Base-by-base conservation (phyloP, 2,888 invertebrate species). In the Myathropa florea region DNA sequence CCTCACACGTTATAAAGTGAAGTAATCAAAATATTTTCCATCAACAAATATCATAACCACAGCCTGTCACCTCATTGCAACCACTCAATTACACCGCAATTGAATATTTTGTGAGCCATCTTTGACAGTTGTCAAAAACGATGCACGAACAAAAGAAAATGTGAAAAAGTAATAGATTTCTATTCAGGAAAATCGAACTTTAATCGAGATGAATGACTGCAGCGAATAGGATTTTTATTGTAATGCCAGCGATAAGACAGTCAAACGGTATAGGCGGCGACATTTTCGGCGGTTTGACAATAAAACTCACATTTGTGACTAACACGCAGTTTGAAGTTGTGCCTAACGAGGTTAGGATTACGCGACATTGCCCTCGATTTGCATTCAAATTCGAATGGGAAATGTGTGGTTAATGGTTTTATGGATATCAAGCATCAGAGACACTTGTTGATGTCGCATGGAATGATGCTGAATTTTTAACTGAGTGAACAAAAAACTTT, bases 161-260 rank as follows among this genome's bases (percentile, higher is more conserved):
- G 18, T 46, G n/a, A 46, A 46, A 46, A 46, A 46, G 46, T 46
- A 46, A 46, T 46, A 46, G 46, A 46, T 46, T 46, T 18, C n/a
- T 46, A 30, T 21, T 60, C 10, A 18, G n/a, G 18, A 68, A 83
- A 81, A 86, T 87, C 46, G 79, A 83, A 71, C 72, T 80, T 83
- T 87, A 87, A 87, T 87, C 87, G 83, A 87, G 72, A 87, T 60
- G 26, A 87, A 87, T 87, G 59, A 14, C 61, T 65, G 33, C 36
- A 39, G 26, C 6, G 39, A 57, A 26, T 61, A 73, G 39, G 36
- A 33, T 64, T 82, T 82, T 86, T 82, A 82, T 75, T 82, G 78
- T 61, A 68, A 86, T 70, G 68, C 39, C 55, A 65, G 72, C 70
- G 85, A 70, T 78, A 82, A 86, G 78, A 73, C 73, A 55, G 39